Evolutionary conservation across 2,113 vertebrate species (phyloP).

Genomic region (Corythoichthys intestinalis): DNA sequence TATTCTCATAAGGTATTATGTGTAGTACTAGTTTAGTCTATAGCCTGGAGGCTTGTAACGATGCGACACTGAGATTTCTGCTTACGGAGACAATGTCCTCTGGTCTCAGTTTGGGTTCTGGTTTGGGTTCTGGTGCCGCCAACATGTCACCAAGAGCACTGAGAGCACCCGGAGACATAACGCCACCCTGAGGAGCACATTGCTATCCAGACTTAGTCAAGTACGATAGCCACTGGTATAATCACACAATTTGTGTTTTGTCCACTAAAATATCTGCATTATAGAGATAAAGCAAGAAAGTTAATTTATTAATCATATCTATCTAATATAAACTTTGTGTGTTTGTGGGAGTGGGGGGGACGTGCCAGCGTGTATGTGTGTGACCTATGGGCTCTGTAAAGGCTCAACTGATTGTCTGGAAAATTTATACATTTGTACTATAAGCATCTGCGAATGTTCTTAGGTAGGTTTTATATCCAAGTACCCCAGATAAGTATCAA

Average conservation of each 20-base stretch:
- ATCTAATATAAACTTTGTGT: not conserved
- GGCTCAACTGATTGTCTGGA: no score
- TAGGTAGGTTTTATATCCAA: no score
- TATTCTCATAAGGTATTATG: not conserved
- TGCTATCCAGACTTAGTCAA: no score
- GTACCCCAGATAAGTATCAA: no score
- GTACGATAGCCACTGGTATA: not conserved
- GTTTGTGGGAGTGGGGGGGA: no score
- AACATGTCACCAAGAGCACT: slow-evolving; percentile 47
- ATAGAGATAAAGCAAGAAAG: not conserved
- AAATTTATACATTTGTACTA: no score
- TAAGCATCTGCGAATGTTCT: no score
- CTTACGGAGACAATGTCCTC: slow-evolving; percentile 7
- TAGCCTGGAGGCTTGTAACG: not conserved
- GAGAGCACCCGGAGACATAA: slow-evolving; percentile 62
- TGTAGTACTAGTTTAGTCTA: not conserved
- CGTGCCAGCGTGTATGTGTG: no score
- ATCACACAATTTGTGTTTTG: no score
- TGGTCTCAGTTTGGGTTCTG: slow-evolving; percentile 22
- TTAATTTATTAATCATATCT: not conserved
- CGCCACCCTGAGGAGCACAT: slow-evolving; percentile 33
- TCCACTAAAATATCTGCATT: no score
- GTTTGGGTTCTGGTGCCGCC: slow-evolving; percentile 38
- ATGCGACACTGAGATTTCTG: not conserved
- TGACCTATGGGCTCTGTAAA: no score